These are phyloP conservation scores for Arnoldichthys spilopterus DNA, from an alignment of 2,797 vertebrate species.

Conservation along the genomic window DNA sequence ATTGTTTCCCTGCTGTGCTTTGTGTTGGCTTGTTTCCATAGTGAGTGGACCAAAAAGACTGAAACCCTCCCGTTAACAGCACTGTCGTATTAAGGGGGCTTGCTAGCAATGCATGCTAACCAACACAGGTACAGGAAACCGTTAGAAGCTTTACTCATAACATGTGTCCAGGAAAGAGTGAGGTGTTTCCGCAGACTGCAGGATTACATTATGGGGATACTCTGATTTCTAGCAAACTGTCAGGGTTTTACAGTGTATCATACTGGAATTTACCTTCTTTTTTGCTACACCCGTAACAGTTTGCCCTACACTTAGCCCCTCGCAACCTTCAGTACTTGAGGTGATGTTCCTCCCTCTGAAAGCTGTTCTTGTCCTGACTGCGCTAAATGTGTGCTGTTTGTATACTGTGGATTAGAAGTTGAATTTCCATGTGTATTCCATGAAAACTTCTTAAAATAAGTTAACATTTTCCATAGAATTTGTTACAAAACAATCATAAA, in stretches of 20 bases:
- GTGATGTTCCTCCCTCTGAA: slow-evolving; percentile 55
- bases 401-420: slow-evolving; percentile 58
- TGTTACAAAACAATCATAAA: slow-evolving; percentile 80
- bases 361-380: slow-evolving; percentile 59
- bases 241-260: not conserved
- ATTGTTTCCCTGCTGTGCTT: slow-evolving; percentile 75
- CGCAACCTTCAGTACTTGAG: slow-evolving; percentile 16
- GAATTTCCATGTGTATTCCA: slow-evolving; percentile 36
- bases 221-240: slow-evolving; percentile 11
- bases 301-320: slow-evolving; percentile 18
- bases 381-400: slow-evolving; percentile 55
- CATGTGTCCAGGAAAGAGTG: not conserved
- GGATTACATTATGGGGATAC: slow-evolving; percentile 24
- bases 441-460: slow-evolving; percentile 72
- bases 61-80: slow-evolving; percentile 40
- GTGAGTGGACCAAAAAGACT: slow-evolving; percentile 63
- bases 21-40: slow-evolving; percentile 70
- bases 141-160: not conserved
- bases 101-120: slow-evolving; percentile 10
- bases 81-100: slow-evolving; percentile 8
- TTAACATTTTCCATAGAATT: slow-evolving; percentile 65
- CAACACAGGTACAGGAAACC: slow-evolving; percentile 11
- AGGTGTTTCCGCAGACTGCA: slow-evolving; percentile 11
- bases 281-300: slow-evolving; percentile 18
- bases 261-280: not conserved